phyloP scores from a whole-genome alignment of 92 coral and sea anemone genomes.

The Porites evermanni region DNA sequence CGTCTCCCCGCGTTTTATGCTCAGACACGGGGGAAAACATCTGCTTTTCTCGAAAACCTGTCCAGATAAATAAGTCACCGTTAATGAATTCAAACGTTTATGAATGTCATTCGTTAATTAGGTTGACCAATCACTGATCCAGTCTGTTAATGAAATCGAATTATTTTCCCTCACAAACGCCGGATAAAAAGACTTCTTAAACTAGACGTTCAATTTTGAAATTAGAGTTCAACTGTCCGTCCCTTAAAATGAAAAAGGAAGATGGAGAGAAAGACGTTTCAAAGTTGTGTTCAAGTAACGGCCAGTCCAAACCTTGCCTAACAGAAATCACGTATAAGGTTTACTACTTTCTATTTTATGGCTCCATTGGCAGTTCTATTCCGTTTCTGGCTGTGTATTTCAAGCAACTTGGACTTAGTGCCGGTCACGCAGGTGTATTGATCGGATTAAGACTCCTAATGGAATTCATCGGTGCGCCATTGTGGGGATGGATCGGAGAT shows the following conservation, averaged over 20 bases:
- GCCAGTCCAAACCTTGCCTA: background rate
- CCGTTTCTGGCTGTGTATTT: constrained; percentile 49
- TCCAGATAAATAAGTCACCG: too few species aligned
- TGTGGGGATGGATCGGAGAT: constrained; percentile 58
- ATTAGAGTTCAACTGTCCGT: background rate
- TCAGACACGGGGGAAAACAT: too few species aligned
- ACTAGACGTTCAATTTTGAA: too few species aligned
- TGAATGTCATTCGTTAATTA: too few species aligned
- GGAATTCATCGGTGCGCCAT: constrained; percentile 53
- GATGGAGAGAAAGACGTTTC: background rate
- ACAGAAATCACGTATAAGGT: constrained; percentile 5
- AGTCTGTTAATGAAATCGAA: too few species aligned
- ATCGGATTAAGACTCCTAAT: constrained; percentile 37
- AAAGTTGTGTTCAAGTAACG: background rate
- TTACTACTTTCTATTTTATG: constrained; percentile 23
- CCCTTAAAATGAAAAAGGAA: background rate
- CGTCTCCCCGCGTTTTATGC: too few species aligned
- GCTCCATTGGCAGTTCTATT: constrained; percentile 43
- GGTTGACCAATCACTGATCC: too few species aligned
- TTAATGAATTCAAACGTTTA: too few species aligned
- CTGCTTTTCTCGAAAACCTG: too few species aligned
- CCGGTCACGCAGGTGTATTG: constrained; percentile 53
- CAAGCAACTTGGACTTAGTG: constrained; percentile 55
- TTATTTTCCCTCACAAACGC: too few species aligned
- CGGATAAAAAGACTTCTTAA: too few species aligned